Percentiles rank a stretch among this genome's conserved stretches.
Conservation (phyloP, 2,888 invertebrate genomes). For the Eristalis arbustorum region DNA sequence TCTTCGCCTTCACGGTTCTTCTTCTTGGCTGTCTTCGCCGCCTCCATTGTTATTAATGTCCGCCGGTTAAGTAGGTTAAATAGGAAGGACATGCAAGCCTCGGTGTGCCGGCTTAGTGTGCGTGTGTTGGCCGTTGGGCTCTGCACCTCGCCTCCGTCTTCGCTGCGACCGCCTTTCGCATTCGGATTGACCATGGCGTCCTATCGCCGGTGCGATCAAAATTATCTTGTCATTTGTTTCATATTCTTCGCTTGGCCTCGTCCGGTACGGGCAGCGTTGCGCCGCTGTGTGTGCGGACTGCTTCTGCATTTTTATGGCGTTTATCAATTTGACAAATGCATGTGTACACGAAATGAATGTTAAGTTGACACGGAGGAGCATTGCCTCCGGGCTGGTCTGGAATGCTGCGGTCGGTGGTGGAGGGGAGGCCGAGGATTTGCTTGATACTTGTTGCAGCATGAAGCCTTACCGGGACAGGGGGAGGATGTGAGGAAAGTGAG, state of each 20-base stretch:
- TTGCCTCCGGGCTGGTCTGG: background rate
- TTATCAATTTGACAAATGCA: constrained; percentile 67
- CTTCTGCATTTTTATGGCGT: constrained; percentile 63
- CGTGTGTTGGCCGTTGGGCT: background rate
- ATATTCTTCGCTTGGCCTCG: constrained; percentile 33
- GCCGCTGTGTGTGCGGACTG: background rate
- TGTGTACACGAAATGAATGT: constrained; percentile 60
- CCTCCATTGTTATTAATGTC: constrained; percentile 61
- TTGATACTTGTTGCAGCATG: constrained; percentile 28
- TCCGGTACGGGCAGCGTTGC: background rate
- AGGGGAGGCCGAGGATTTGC: background rate
- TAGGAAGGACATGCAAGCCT: constrained; percentile 64
- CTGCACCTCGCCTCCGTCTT: background rate
- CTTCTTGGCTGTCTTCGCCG: constrained; percentile 1
- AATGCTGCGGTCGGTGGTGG: background rate
- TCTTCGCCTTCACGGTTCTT: background rate
- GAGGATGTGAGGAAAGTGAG: constrained; percentile 24
- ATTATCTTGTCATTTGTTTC: constrained; percentile 24
- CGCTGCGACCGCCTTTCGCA: background rate
- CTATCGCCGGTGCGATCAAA: constrained; percentile 43
- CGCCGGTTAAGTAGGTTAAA: constrained; percentile 62
- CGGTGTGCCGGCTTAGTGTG: constrained; percentile 2
- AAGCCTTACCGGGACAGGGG: constrained; percentile 32
- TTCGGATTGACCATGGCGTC: background rate
- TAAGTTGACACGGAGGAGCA: constrained; percentile 57